These are phyloP conservation scores for Trissoscelio sp. DNA, from an alignment of 2,888 invertebrate genomes.

Conservation along the genomic window DNA sequence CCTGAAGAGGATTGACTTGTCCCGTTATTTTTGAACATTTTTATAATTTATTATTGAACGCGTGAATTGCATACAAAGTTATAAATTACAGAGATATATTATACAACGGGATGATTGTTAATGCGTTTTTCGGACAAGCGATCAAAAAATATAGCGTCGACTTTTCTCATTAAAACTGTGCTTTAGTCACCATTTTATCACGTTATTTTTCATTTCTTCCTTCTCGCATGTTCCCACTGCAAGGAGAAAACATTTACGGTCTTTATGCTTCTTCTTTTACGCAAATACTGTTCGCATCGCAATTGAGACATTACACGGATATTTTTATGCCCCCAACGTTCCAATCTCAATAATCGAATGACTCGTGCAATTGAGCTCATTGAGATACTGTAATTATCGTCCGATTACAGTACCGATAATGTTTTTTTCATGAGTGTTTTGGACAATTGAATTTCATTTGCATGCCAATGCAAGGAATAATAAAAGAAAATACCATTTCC, in stretches of 20 bases:
- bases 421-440: slow-evolving; percentile 22
- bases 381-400: slow-evolving; percentile 7
- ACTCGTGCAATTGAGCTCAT: slow-evolving; percentile 4
- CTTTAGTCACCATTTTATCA: slow-evolving; percentile 45
- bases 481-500: neutral
- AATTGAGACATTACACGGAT: neutral
- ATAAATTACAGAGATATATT: too few species aligned
- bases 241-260: neutral
- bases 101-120: slow-evolving; percentile 75
- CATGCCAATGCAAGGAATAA: neutral
- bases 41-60: too few species aligned
- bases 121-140: slow-evolving; percentile 75
- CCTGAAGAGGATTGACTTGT: too few species aligned
- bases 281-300: neutral
- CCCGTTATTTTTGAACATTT: too few species aligned
- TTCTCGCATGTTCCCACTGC: neutral
- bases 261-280: neutral
- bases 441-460: slow-evolving; percentile 4
- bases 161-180: slow-evolving; percentile 70
- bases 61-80: slow-evolving; percentile 75
- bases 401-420: neutral
- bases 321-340: slow-evolving; percentile 1
- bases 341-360: slow-evolving; percentile 24
- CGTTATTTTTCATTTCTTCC: slow-evolving; percentile 12
- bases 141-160: slow-evolving; percentile 77